These are phyloP conservation scores for Porites lutea DNA, from an alignment of 64 coral and sea anemone genomes.

Conservation along the genomic window DNA sequence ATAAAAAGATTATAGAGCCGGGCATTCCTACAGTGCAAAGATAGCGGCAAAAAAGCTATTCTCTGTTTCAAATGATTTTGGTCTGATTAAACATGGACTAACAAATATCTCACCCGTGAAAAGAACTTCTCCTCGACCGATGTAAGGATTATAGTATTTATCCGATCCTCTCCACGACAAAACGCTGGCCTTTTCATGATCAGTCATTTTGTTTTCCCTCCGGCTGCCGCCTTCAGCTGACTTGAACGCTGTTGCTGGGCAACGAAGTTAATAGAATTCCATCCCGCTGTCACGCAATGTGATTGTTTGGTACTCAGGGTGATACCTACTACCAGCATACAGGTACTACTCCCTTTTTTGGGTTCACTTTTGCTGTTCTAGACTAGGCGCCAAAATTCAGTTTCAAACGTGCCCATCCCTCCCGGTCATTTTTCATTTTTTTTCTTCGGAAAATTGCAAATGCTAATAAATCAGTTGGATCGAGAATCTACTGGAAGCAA, in stretches of 20 bases:
- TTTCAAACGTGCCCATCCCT: no score
- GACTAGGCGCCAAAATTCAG: no score
- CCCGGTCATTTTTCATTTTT: no score
- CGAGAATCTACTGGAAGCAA: no score
- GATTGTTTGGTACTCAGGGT: no score
- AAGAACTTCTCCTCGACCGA: constrained; percentile 90
- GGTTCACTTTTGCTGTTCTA: no score
- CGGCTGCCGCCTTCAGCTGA: not conserved
- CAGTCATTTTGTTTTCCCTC: constrained; percentile 41
- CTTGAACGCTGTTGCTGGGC: constrained; percentile 79
- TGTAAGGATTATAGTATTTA: constrained; percentile 96
- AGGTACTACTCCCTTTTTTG: no score
- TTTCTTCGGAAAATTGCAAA: no score
- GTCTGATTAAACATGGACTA: no score
- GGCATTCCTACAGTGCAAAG: not conserved
- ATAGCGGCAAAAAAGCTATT: not conserved
- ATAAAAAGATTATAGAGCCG: no score
- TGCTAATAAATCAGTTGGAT: no score
- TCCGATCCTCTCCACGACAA: constrained; percentile 88
- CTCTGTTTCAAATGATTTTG: not conserved
- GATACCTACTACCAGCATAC: no score
- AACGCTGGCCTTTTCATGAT: constrained; percentile 47
- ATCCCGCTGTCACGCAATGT: not conserved
- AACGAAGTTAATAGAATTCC: not conserved
- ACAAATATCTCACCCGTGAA: constrained; percentile 78